Evolutionary conservation across 1,140 invertebrate species (phyloP).

Genomic region (Drosophila truncata): DNA sequence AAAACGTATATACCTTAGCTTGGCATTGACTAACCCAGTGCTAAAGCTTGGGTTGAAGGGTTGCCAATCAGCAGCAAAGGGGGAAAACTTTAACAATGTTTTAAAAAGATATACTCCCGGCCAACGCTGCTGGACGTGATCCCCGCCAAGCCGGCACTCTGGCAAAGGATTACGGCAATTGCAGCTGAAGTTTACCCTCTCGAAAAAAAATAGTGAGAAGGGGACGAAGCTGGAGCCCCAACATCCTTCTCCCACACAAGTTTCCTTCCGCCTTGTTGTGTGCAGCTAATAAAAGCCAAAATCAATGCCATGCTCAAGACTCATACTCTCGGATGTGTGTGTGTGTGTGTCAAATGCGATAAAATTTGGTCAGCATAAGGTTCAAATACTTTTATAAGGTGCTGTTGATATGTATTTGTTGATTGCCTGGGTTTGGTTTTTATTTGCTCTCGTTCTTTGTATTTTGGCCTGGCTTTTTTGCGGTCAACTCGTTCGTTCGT

Average conservation of each 20-base stretch:
- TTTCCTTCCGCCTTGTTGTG: conserved; percentile 47
- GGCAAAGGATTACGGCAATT: conserved; percentile 79
- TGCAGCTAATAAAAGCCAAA: conserved; percentile 80
- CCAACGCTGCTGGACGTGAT: conserved; percentile 74
- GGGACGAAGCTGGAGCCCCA: conserved; percentile 34
- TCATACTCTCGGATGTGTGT: conserved; percentile 35
- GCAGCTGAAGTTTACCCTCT: conserved; percentile 57
- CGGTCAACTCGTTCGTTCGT: conserved; percentile 80
- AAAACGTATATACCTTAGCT: conserved; percentile 26
- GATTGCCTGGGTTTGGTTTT: conserved; percentile 80
- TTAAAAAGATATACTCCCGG: conserved; percentile 79
- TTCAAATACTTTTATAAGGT: conserved; percentile 83
- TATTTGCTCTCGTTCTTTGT: conserved; percentile 74
- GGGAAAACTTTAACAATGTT: conserved; percentile 81
- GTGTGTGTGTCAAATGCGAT: conserved; percentile 73
- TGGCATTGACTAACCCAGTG: neutral
- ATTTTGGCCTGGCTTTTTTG: conserved; percentile 72
- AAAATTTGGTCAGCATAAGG: conserved; percentile 83
- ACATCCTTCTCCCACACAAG: neutral
- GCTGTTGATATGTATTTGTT: conserved; percentile 82
- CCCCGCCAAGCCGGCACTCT: conserved; percentile 63
- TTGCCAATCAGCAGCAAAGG: conserved; percentile 56
- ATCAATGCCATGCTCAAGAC: conserved; percentile 66
- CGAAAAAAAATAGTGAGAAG: neutral
- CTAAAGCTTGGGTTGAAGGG: conserved; percentile 30